Base-by-base conservation (phyloP, 2,797 vertebrate species). In the Pteronotus mesoamericanus region DNA sequence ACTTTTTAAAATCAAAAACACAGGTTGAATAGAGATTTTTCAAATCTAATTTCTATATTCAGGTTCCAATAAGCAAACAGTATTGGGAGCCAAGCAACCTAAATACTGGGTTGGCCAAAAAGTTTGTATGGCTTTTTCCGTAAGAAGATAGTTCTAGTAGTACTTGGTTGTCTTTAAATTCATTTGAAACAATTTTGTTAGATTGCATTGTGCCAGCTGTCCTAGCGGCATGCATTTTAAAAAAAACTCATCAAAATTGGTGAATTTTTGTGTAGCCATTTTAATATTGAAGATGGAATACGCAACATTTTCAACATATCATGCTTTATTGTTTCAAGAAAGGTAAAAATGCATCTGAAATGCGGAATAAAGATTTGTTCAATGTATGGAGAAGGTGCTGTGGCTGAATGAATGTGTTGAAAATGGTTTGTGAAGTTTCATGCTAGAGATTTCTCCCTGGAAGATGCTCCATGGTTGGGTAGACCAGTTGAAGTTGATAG, bases 1-100 rank as follows among this genome's bases (percentile, higher is more conserved):
- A 75, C 34, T 57, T 94, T 86, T 79, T 75, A 57, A 94, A 94
- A 86, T 82, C 68, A 92, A 86, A 93, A 92, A 55, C 61, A 78
- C 14, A 84, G 21, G 85, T 66, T 84, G 34, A 80, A 51, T 32
- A 51, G 3, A 87, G 48, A 53, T 26, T 82, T 84, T 82, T 77
- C 86, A 39, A 69, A 78, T 72, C 37, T 39, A 22, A 91, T 89
- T 72, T 89, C 46, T 91, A 32, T 6, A 55, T n/a, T 57, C 42
- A 34, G 39, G 39, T 84, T 69, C 80, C 51, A 94, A 93, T 29
- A 92, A 80, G 86, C 29, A 37, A 89, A 95, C 22, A 84, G 77
- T 22, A 12, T 3, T n/a, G 51, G n/a, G 11, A 89, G 37, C 10
- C 48, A 55, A 91, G 80, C n/a, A 66, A 34, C 16, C 39, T 34